A percentile compares a stretch with the other conserved stretches of the same genome.
These are phyloP conservation scores for Panthera uncia DNA, from an alignment of 2,113 vertebrate genomes.

Conservation along the genomic window DNA sequence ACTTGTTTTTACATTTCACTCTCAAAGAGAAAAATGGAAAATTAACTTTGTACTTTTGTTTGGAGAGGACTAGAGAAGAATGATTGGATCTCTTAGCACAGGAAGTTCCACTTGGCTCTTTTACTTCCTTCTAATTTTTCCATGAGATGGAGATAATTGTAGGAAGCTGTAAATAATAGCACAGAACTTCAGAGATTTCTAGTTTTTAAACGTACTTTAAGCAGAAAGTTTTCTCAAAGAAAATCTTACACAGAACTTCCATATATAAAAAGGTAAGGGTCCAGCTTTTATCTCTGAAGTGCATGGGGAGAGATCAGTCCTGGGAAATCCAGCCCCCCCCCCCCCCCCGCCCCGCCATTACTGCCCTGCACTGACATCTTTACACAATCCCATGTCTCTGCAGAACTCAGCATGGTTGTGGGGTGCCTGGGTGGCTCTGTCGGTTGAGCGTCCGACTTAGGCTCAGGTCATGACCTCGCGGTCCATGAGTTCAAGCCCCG, in stretches of 20 bases:
- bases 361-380: background rate
- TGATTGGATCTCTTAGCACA: background rate
- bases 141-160: background rate
- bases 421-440: too few species aligned
- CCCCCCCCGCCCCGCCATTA: too few species aligned
- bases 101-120: slow-evolving; percentile 16
- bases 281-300: background rate
- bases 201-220: slow-evolving; percentile 29
- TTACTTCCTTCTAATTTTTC: background rate
- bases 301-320: background rate
- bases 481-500: too few species aligned
- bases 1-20: slow-evolving; percentile 19
- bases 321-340: background rate
- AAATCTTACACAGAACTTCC: background rate
- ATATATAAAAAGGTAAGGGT: background rate
- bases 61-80: background rate
- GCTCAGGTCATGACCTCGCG: too few species aligned
- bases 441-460: too few species aligned
- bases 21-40: slow-evolving; percentile 41
- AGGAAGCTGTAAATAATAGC: slow-evolving; percentile 41
- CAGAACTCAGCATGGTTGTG: background rate
- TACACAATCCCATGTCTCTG: background rate
- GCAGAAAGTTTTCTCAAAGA: background rate
- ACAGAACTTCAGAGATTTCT: background rate
- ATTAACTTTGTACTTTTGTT: slow-evolving; percentile 28